Percentiles rank a stretch among this genome's conserved stretches.
Evolutionary conservation across 2,888 invertebrate species (phyloP).

Genomic region (Achlya flavicornis): DNA sequence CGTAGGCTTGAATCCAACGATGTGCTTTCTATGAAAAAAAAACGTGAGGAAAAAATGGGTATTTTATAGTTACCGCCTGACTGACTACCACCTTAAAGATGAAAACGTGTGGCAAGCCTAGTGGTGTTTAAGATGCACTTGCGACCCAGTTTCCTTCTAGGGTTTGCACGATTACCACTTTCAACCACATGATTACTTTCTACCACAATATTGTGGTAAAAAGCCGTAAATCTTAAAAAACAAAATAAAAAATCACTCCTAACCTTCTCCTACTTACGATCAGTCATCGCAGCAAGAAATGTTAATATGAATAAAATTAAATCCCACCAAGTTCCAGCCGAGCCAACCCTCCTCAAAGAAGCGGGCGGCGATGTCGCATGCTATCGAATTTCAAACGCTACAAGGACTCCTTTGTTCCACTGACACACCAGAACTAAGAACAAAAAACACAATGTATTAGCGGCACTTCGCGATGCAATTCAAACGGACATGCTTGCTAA

Average conservation of each 20-base stretch:
- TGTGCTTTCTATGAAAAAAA: too few relatives aligned
- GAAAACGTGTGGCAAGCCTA: too few relatives aligned
- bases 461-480: constrained; percentile 76
- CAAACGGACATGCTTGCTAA: constrained; percentile 64
- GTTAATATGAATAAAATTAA: neutral
- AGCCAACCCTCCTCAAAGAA: constrained; percentile 46
- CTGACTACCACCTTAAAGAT: too few relatives aligned
- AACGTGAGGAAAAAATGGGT: too few relatives aligned
- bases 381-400: constrained; percentile 72
- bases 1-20: too few relatives aligned
- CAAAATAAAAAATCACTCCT: neutral
- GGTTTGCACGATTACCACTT: too few relatives aligned
- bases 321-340: neutral
- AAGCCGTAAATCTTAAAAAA: too few relatives aligned
- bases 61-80: too few relatives aligned
- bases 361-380: constrained; percentile 71
- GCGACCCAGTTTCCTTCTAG: too few relatives aligned
- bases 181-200: too few relatives aligned
- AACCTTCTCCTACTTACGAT: neutral
- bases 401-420: constrained; percentile 60
- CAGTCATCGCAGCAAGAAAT: neutral
- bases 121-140: too few relatives aligned
- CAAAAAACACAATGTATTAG: constrained; percentile 72
- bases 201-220: too few relatives aligned
- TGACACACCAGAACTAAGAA: constrained; percentile 54